These are phyloP conservation scores for Laticauda colubrina DNA, from an alignment of 2,113 vertebrate genomes.

Conservation along the genomic window DNA sequence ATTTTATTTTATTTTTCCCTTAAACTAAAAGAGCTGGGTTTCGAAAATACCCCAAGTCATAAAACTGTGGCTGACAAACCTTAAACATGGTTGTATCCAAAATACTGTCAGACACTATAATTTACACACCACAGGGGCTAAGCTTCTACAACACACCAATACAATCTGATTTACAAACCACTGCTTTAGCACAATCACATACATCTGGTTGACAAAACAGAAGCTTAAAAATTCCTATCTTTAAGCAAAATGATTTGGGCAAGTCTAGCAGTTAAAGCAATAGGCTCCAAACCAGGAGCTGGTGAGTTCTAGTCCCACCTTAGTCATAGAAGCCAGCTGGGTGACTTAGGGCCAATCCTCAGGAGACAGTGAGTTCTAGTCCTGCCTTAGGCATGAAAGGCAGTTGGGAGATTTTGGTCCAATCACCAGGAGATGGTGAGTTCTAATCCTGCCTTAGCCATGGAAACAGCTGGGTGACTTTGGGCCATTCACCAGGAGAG, in stretches of 20 bases:
- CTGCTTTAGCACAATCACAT: background rate
- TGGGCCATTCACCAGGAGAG: too few species aligned
- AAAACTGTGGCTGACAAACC: background rate
- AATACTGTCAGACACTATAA: background rate
- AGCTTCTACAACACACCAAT: background rate
- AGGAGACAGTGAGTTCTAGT: too few species aligned
- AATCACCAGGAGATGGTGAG: too few species aligned
- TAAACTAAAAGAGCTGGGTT: background rate
- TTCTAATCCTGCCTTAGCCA: background rate
- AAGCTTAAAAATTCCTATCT: background rate
- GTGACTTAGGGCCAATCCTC: background rate
- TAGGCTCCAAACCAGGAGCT: background rate
- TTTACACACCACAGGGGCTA: background rate
- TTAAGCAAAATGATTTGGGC: background rate
- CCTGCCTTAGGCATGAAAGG: too few species aligned
- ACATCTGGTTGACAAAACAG: background rate
- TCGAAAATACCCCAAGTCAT: background rate
- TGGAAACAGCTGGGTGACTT: too few species aligned
- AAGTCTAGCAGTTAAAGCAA: background rate
- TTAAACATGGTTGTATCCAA: background rate
- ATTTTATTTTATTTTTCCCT: background rate
- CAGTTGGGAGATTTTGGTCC: too few species aligned
- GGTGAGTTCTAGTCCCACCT: background rate
- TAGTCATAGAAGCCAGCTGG: fast-evolving
- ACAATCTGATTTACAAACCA: background rate